Evolutionary conservation across 2,113 vertebrate species (phyloP), one percentile per base, ranked within the genome.

Genomic region (Scytalopus superciliaris): DNA sequence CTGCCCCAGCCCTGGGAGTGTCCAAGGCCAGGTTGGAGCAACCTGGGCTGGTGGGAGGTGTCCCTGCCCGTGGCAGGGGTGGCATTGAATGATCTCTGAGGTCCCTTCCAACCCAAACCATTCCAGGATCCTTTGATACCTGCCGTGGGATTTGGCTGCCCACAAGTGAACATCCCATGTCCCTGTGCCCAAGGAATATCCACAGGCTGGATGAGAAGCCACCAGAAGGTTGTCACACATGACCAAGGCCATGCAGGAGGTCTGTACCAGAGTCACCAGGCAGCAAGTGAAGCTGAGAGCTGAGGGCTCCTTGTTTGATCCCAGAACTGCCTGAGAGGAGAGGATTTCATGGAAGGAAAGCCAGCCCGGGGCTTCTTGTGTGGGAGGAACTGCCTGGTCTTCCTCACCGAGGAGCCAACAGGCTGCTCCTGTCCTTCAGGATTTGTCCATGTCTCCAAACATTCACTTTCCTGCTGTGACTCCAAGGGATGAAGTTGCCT

Each of bases 341-440:
- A 42, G 30, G 16, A 3, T 56, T 56, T 56, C 8, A 4, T 50
- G 28, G 15, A 35, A 31, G 27, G 21, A 53, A 60, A 63, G 59
- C n/a, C 28, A 49, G 3, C 9, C 23, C 16, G 14, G 22, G 37
- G 19, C 6, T 49, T 49, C 25, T 33, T 1, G 4, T 12, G 24
- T 12, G 21, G 44, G 24, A 74, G 31, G 67, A 79, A 23, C 23
- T 40, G 7, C 19, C 11, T 14, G n/a, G 27, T 6, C 9, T 21
- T 89, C 7, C 31, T 59, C 8, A 1, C 13, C 44, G 24, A 13
- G 1, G 44, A 74, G 27, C 37, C 55, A 64, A 37, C 0, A 0
- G 12, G 25, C 37, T 73, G 24, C 45, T 24, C 14, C 39, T 60
- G 19, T 23, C 56, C 39, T 90, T 60, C 52, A 44, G 63, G 74